phyloP scores from a whole-genome alignment of 2,888 invertebrate genomes.

The Ophion ellenae region DNA sequence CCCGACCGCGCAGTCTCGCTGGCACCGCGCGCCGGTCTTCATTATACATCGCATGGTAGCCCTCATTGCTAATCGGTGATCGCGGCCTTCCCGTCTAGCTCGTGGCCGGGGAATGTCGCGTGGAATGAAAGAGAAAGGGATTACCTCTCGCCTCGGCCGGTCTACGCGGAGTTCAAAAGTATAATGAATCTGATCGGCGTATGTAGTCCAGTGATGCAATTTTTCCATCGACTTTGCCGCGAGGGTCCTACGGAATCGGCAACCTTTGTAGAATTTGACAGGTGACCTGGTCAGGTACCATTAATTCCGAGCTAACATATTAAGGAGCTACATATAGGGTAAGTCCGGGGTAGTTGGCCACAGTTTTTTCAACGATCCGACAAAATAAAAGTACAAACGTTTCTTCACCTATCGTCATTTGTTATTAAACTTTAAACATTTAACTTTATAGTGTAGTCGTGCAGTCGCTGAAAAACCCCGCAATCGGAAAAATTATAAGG shows the following conservation, averaged over 20 bases:
- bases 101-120: constrained; percentile 15
- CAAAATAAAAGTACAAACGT: too few relatives aligned
- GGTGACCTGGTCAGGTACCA: background rate
- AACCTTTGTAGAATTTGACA: background rate
- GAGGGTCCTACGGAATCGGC: background rate
- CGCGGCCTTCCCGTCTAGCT: constrained; percentile 40
- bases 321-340: background rate
- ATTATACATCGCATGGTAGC: constrained; percentile 65
- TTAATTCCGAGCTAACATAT: background rate
- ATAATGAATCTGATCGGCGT: background rate
- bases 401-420: too few relatives aligned
- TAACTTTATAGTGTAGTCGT: too few relatives aligned
- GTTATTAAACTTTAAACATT: too few relatives aligned
- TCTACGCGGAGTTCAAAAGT: constrained; percentile 9
- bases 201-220: background rate
- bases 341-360: too few relatives aligned
- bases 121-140: constrained; percentile 41
- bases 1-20: background rate
- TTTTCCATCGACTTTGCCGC: background rate
- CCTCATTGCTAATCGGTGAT: constrained; percentile 67
- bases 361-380: too few relatives aligned
- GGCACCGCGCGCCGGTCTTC: constrained; percentile 48
- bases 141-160: constrained; percentile 5
- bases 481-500: too few relatives aligned
- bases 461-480: too few relatives aligned